Conservation (phyloP, 1,140 invertebrate species). For the Zaprionus tsacasi region DNA sequence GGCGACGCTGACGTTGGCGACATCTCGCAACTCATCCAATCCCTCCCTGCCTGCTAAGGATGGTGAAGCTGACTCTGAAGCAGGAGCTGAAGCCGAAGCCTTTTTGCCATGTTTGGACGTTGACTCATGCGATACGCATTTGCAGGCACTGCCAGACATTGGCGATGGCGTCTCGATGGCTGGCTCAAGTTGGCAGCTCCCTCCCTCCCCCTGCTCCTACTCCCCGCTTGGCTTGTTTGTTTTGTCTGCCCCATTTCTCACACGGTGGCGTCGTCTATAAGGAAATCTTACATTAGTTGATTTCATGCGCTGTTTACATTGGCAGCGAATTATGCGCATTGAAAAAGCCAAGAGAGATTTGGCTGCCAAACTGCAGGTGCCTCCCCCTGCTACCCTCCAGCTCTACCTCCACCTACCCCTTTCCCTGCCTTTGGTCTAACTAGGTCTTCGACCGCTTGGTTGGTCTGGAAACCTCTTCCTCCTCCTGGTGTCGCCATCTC, state of each 20-base stretch:
- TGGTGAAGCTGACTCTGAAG: not conserved
- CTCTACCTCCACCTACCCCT: no score
- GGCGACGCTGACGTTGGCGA: conserved; percentile 47
- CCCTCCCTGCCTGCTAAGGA: not conserved
- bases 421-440: not conserved
- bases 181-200: conserved; percentile 40
- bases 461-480: not conserved
- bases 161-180: conserved; percentile 73
- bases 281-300: conserved; percentile 77
- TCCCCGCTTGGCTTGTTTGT: conserved; percentile 53
- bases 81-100: conserved; percentile 7
- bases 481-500: conserved; percentile 31
- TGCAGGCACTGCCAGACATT: conserved; percentile 29
- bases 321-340: conserved; percentile 81
- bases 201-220: not conserved
- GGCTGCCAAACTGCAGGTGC: conserved; percentile 47
- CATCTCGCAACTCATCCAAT: conserved; percentile 13
- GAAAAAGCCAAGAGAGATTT: conserved; percentile 67
- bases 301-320: conserved; percentile 82
- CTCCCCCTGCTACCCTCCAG: not conserved
- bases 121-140: conserved; percentile 77
- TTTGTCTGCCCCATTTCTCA: conserved; percentile 69
- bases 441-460: conserved; percentile 28
- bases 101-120: conserved; percentile 51
- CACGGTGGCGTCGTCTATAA: conserved; percentile 39